Percentiles rank a stretch among this genome's conserved stretches.
Conservation (phyloP, 1,140 invertebrate species). For the Cherax destructor region DNA sequence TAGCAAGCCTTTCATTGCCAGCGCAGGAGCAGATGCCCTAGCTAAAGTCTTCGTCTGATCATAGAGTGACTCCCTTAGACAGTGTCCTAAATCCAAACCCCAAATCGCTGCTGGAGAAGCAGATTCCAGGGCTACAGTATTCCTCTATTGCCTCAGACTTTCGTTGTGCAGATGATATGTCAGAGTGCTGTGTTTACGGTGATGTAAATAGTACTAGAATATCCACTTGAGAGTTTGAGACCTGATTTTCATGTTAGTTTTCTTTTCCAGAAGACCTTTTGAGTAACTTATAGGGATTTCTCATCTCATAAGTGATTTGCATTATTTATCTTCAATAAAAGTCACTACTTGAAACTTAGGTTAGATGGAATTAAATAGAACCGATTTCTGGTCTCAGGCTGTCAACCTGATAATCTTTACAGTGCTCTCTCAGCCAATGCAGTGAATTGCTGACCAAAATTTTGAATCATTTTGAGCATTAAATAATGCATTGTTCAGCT, state of each 20-base stretch:
- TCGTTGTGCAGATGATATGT: conserved; percentile 25
- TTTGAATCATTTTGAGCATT: conserved; percentile 13
- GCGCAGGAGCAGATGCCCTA: conserved; percentile 97
- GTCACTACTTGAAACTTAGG: neutral
- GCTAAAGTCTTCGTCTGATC: conserved; percentile 92
- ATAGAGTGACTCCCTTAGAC: neutral
- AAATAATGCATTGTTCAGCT: conserved; percentile 7
- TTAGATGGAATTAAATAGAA: conserved; percentile 5
- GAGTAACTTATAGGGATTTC: conserved; percentile 1
- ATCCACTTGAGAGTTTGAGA: conserved; percentile 40
- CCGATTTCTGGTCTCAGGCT: conserved; percentile 23
- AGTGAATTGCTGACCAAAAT: conserved; percentile 7
- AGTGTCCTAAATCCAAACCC: neutral
- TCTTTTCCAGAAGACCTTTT: conserved; percentile 23
- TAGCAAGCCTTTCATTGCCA: conserved; percentile 97
- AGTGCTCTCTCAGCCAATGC: conserved; percentile 17
- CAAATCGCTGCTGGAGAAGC: conserved; percentile 12
- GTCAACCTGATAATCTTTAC: neutral
- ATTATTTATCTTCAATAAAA: neutral
- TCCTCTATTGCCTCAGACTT: conserved; percentile 12
- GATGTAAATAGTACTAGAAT: neutral
- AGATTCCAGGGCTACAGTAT: conserved; percentile 39
- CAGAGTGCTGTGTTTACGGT: conserved; percentile 22
- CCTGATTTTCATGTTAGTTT: conserved; percentile 29
- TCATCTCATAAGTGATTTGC: neutral